Conservation (phyloP, 1,140 invertebrate genomes). For the Danaus melanippus region DNA sequence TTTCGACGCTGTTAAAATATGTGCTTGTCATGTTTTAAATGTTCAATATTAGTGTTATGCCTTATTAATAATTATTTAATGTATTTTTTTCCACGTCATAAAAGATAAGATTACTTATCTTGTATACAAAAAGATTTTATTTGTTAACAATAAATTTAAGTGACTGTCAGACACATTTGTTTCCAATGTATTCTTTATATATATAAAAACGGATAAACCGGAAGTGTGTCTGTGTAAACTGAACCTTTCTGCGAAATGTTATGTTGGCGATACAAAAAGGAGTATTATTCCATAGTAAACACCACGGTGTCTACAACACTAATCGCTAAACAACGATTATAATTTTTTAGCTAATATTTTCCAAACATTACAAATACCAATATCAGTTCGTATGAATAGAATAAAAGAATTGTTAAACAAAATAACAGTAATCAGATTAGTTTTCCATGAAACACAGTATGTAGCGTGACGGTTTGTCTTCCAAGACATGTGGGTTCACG, state of each 20-base stretch:
- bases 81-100: neutral
- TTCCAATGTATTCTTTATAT: constrained; percentile 20
- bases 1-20: too few relatives aligned
- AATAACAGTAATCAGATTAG: too few relatives aligned
- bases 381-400: too few relatives aligned
- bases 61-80: constrained; percentile 1
- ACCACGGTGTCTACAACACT: constrained; percentile 15
- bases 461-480: too few relatives aligned
- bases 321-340: constrained; percentile 6
- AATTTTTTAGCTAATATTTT: too few relatives aligned
- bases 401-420: too few relatives aligned
- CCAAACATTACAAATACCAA: too few relatives aligned
- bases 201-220: constrained; percentile 36
- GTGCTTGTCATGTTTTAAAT: too few relatives aligned
- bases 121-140: too few relatives aligned
- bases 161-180: constrained; percentile 11
- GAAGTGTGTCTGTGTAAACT: constrained; percentile 43
- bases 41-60: neutral
- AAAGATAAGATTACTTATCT: too few relatives aligned
- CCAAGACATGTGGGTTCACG: constrained; percentile 11
- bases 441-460: too few relatives aligned
- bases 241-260: constrained; percentile 41
- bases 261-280: constrained; percentile 22
- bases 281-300: constrained; percentile 23
- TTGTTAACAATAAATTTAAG: neutral